Evolutionary conservation across 2,888 invertebrate genomes (phyloP), one percentile per base, ranked within the genome.

Genomic region (Drosophila differens): DNA sequence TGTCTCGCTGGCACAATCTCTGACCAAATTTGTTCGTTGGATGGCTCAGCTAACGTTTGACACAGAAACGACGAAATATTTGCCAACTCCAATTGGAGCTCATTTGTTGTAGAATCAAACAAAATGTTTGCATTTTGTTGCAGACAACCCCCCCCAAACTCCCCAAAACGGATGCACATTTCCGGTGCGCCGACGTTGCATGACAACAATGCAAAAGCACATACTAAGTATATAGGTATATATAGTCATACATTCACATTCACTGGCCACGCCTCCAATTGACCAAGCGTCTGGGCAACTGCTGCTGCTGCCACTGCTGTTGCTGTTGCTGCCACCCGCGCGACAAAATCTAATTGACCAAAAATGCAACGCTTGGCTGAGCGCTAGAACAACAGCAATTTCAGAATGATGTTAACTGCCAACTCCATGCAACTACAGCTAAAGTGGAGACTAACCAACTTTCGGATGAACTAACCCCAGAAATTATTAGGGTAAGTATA

Each of bases 311-410:
- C 6, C 14, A n/a, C 12, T 4, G 9, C 1, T 39, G 19, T 9
- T 19, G 37, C 37, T 9, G 37, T 72, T 66, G 82, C 78, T 59
- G 61, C 86, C 86, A 81, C 77, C 89, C 78, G 89, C 89, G 91
- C 90, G 91, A 85, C 85, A 85, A 74, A 81, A 64, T 78, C 76
- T 83, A 90, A 86, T 91, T 90, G 91, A 89, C 88, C 90, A 90
- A 85, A 89, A 83, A 81, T 81, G 74, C 76, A 74, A 90, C 89
- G 87, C 91, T 90, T 76, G 66, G 91, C 47, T 90, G 83, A 74
- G 33, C 69, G 30, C 51, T 44, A 80, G 85, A 84, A 84, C 74
- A 80, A 68, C 72, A 67, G 54, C 57, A 37, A 52, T 53, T 69
- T 55, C 70, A 82, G 82, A 82, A 79, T 59, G 57, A 70, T 37